Evolutionary conservation across 2,797 vertebrate genomes (phyloP), one percentile per base, ranked within the genome.

Genomic region (Pseudochirops corinnae): DNA sequence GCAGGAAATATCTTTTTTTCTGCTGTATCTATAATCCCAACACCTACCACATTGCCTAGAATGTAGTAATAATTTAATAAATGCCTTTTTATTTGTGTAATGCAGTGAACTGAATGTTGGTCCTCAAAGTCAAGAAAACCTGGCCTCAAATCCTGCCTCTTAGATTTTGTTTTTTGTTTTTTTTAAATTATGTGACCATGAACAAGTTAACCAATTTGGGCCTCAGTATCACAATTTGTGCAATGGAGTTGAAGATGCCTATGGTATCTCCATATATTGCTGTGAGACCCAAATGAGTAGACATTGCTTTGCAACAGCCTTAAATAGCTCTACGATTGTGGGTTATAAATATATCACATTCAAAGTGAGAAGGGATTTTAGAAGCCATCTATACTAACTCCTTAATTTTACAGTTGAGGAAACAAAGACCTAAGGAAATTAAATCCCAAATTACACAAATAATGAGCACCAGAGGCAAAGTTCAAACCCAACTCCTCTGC

Each of bases 401-500:
- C 67, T 74, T 74, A 24, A 50, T 87, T 87, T 87, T 50, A 11
- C 46, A 26, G 0, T 87, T 26, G 21, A 87, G 9, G 74, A 87
- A 46, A 87, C 2, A 3, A 46, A 87, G 13, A 82, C 33, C n/a
- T 2, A 26, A 87, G 39, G 3, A 46, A 7, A 33, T 46, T 46
- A 46, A 26, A 46, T 26, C 21, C 1, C 74, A 46, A 46, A 46
- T 87, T 2, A 46, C 16, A 24, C 39, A 46, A 82, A 46, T 82
- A 82, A 10, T 26, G 18, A 46, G 39, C 21, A 26, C 7, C 39
- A 82, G 74, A 46, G 74, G 18, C 9, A 46, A 82, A 46, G 24
- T 46, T 87, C 46, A 24, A 87, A 82, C 7, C 12, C 91, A 82
- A 92, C 14, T 92, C 29, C 11, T 39, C 95, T 93, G 92, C 93